Base-by-base conservation (phyloP, 2,113 vertebrate species). In the Bufo gargarizans region DNA sequence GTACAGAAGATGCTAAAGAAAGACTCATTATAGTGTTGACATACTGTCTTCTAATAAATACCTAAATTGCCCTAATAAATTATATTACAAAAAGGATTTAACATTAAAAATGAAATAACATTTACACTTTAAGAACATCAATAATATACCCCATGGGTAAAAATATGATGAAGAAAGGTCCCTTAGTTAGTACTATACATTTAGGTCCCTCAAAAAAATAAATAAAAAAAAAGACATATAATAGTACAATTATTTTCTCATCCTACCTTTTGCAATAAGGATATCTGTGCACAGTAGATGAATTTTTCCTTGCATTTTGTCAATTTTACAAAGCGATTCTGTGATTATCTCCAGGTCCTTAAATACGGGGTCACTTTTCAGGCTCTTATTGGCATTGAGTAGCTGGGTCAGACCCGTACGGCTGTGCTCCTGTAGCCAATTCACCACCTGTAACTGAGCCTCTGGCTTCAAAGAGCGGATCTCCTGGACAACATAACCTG, bases 381-480 rank as follows among this genome's bases (percentile, higher is more conserved):
- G 90, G 17, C 91, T 83, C 17, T 91, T n/a, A 7, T 91, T 10
- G 85, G 91, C 79, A 2, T 45, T 13, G 0, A 94, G 80, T 50
- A 90, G 86, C 58, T 94, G 91, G 6, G 91, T 92, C 88, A 99
- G 92, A 0, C 10, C 89, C 12, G 85, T 89, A 65, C 91, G 95
- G 92, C 96, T 96, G 43, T 91, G 93, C 86, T 96, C 92, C 50
- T 95, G 93, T 90, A 99, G 94, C 96, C 97, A 97, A 55, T 93
- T 95, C 13, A 94, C 93, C 80, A 98, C 88, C 79, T 96, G 86
- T 0, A 84, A 88, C 79, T 86, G 94, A 55, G 95, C 93, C 86
- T 95, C 95, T 0, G 90, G 94, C 92, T 96, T 98, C 89, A 99
- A 92, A 0, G 95, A 95, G 71, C 94, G 77, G 86, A 99, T 94